These are phyloP conservation scores for Zenarchopterus dispar DNA, from an alignment of 2,797 vertebrate genomes.

Conservation along the genomic window DNA sequence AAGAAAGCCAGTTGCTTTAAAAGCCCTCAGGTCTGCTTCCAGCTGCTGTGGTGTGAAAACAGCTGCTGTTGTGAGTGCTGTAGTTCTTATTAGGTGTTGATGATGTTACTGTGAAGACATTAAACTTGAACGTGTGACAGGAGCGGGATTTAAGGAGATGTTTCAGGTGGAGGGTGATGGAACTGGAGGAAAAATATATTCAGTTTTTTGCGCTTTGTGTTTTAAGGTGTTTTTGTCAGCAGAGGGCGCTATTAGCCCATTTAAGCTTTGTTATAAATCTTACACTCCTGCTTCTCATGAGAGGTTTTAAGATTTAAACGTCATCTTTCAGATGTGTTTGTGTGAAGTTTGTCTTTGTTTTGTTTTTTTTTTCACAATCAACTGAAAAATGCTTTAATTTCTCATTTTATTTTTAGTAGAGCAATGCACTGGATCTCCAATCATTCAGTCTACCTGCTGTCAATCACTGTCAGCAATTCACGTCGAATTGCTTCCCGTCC, in stretches of 20 bases:
- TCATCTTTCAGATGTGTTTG: background rate
- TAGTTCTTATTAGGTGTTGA: no score
- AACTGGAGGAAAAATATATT: no score
- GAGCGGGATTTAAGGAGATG: no score
- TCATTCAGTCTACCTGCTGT: no score
- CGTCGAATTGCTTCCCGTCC: no score
- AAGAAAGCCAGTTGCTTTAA: conserved; percentile 1
- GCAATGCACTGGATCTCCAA: no score
- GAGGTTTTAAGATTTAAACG: background rate
- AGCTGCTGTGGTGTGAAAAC: background rate
- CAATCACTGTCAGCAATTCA: no score
- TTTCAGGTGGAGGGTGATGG: no score
- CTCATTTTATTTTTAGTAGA: no score
- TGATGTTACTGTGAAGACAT: no score
- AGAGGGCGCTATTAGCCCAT: conserved; percentile 49
- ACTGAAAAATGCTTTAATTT: no score
- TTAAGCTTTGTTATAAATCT: background rate
- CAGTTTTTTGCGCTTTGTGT: background rate
- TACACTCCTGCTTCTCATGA: background rate
- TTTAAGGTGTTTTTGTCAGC: conserved; percentile 28
- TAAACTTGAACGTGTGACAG: no score
- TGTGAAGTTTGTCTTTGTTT: background rate
- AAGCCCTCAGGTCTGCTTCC: conserved; percentile 6
- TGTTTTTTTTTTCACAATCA: background rate
- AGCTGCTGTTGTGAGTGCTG: background rate